Base-by-base conservation (phyloP, 2,797 vertebrate genomes). In the Helarctos malayanus region DNA sequence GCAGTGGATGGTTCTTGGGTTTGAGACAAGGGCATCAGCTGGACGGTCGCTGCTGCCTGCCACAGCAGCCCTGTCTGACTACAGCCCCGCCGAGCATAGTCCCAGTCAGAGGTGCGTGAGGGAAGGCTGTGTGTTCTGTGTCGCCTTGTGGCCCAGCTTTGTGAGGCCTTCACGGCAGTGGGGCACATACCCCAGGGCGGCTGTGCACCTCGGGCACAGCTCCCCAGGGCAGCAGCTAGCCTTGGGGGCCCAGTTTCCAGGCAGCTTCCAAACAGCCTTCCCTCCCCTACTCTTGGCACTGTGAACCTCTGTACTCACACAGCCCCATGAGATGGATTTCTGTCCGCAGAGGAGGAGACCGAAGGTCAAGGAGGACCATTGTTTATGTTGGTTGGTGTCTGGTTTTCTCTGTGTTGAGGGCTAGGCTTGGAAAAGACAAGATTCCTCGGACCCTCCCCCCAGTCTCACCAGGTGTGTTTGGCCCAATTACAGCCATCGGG, bases 381-480 rank as follows among this genome's bases (percentile, higher is more conserved):
- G 41, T 57, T 71, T 85, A 7, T 18, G 25, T 16, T 16, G 47
- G 18, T 6, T 41, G 79, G 11, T 25, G 27, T 4, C 47, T 54
- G 23, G 47, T 56, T 15, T 18, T 35, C 11, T 59, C 32, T 96
- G 95, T 92, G 57, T 16, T 90, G 79, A 45, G 0, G 0, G 49
- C 69, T 19, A 0, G 18, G 1, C 25, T 2, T 49, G 21, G 61
- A 82, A 90, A 97, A 61, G 84, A 80, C 8, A 27, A 35, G 54
- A 78, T 47, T 90, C 45, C 59, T 35, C 35, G 41, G 95, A 21
- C 21, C 21, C 41, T 41, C 8, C 25, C 49, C n/a, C 23, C 5
- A 11, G 32, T 54, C 45, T 54, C 1, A 8, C 76, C 89, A 95
- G 84, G 92, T 94, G 41, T 73, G 59, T 94, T 47, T 96, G 88